Base-by-base conservation (phyloP, 2,888 invertebrate species). In the Ferdinandea cuprea region DNA sequence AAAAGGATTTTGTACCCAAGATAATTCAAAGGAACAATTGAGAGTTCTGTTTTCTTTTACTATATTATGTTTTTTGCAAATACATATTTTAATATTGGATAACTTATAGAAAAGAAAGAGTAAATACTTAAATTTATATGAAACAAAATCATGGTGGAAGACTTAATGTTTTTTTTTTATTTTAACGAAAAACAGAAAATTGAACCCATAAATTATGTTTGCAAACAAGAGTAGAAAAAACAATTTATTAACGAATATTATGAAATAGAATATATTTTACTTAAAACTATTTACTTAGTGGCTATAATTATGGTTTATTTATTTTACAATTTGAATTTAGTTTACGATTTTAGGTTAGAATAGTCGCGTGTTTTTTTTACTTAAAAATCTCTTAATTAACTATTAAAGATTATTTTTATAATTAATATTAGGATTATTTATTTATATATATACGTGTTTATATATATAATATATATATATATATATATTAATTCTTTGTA, bases 401-500 rank as follows among this genome's bases (percentile, higher is more conserved):
- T 77, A 68, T 17, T 32, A 50, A 28, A 52, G 73, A 37, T 65
- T 52, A 74, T 40, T 19, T 7, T 17, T 65, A 11, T 46, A 9
- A n/a, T 61, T 71, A 76, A 46, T 28, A 35, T 59, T 68, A 72
- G 50, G 30, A 63, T 61, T 63, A 63, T 48, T 50, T 81, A 65
- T 74, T 52, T 61, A 71, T 74, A 44, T 80, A 65, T 65, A 76
- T 77, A 65, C 71, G 59, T 66, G 42, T 76, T 30, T 77, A 46
- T 3, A 28, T 61, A 7, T 35, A 25, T 35, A 40, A 17, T 19
- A 44, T 44, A 19, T 17, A 17, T 69, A 63, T 58, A 46, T 74
- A 54, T 85, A 69, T 85, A 78, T 83, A 81, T 85, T 79, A 83
- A 78, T 76, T 68, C 42, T 85, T 81, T 86, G 86, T 86, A 86